A percentile compares a stretch with the other conserved stretches of the same genome.
Conservation (phyloP, 2,113 vertebrate species). For the Dolichallabes microphthalmus region DNA sequence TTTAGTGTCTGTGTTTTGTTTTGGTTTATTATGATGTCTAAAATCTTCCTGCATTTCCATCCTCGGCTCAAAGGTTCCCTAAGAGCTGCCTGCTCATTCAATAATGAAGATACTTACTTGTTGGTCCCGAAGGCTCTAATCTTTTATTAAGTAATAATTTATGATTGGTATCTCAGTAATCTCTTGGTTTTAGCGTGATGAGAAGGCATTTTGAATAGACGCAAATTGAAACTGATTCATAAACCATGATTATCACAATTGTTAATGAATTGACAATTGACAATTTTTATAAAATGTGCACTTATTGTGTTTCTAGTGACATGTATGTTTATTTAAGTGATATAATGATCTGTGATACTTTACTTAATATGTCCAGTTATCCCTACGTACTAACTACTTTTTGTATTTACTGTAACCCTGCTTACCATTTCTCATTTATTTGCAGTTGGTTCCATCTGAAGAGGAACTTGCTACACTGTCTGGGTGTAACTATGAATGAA, state of each 20-base stretch:
- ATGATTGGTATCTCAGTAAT: conserved; percentile 24
- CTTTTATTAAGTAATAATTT: conserved; percentile 6
- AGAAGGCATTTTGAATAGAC: background rate
- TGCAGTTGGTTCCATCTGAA: background rate
- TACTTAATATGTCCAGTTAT: background rate
- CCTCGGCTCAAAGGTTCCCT: too few species aligned
- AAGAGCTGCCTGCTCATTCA: background rate
- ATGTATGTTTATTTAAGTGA: background rate
- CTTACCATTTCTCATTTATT: background rate
- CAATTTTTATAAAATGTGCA: background rate
- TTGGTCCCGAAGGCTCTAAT: background rate
- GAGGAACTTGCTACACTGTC: background rate
- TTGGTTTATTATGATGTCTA: too few species aligned
- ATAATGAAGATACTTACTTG: background rate
- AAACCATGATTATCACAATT: background rate
- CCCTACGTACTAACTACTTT: background rate
- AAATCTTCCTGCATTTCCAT: too few species aligned
- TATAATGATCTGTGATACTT: conserved; percentile 1
- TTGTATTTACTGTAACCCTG: background rate
- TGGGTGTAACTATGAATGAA: background rate
- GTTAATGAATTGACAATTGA: background rate
- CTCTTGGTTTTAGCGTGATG: conserved; percentile 14
- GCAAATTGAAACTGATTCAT: background rate
- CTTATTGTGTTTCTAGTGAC: conserved; percentile 6
- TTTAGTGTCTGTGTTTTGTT: too few species aligned